Conservation (phyloP, 2,113 vertebrate genomes). For the Barnardius zonarius region DNA sequence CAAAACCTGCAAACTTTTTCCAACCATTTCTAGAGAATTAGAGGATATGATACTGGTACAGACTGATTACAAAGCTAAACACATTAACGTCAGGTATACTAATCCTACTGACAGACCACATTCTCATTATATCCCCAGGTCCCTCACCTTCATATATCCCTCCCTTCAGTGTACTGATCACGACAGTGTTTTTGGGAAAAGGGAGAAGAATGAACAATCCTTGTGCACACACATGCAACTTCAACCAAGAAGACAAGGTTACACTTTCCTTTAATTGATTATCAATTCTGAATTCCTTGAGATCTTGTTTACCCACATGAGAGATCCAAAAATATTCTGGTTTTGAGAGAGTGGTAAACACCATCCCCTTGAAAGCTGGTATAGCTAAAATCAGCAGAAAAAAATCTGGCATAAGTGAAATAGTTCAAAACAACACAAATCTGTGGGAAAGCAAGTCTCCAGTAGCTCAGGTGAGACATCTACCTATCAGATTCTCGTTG, state of each 20-base stretch:
- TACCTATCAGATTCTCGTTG: background rate
- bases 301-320: background rate
- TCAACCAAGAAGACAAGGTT: background rate
- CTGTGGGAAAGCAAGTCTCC: background rate
- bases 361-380: background rate
- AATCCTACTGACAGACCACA: background rate
- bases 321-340: background rate
- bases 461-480: background rate
- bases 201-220: background rate
- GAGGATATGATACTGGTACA: background rate
- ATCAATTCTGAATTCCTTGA: background rate
- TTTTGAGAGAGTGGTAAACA: background rate
- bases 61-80: background rate
- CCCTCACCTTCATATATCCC: background rate
- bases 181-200: background rate
- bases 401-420: background rate
- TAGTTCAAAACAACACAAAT: background rate
- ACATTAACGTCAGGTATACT: background rate
- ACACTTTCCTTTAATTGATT: background rate
- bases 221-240: background rate
- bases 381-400: background rate
- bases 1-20: background rate
- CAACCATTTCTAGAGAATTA: background rate
- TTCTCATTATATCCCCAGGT: background rate
- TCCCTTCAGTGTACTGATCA: background rate